Evolutionary conservation across 2,113 vertebrate species (phyloP), one percentile per base, ranked within the genome.

Genomic region (Taurulus bubalis): DNA sequence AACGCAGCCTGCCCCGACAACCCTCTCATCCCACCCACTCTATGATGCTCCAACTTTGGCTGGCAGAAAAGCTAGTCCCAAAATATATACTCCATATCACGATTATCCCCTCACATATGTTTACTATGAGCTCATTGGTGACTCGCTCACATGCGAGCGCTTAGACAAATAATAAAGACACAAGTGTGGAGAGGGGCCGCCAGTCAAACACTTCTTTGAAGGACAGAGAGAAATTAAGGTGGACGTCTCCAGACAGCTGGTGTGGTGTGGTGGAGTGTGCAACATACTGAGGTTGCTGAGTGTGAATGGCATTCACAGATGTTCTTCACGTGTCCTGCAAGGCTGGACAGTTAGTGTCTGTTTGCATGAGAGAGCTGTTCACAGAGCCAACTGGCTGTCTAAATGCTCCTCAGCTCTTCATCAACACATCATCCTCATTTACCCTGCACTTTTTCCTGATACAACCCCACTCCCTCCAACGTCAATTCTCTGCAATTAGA

Each of bases 261-360:
- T 65, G 70, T 70, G 38, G 8, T 40, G 38, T 8, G 40, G 34
- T 34, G 34, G 77, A 83, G 78, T 73, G 79, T 70, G 78, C 78
- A 72, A 69, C 75, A 71, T 30, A 34, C 51, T 53, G 69, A 80
- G 70, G 47, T 75, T 84, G 79, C 81, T 14, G 76, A 78, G 84
- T 68, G 82, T 89, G 84, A 90, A 91, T 89, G 91, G 81, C 87
- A 90, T 83, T 80, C 85, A 80, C 92, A 92, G 86, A 92, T 93
- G 92, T 92, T 91, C 76, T 77, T 91, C 86, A 84, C 66, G 58
- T 86, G 88, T 89, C 71, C 63, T 62, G 79, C 34, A 30, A 66
- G 75, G 71, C 64, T 34, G 67, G 84, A 87, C 79, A 71, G 76
- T 83, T 59, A 24, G 51, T 69, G 75, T 71, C 70, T 70, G 83